These are phyloP conservation scores for Caenorhabditis elegans DNA, from an alignment of 1,140 invertebrate species.

Conservation along the genomic window WBcel235 BX284604.4:12006501-12007000, in stretches of 20 bases:
- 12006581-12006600: too few species aligned
- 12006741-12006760: not conserved
- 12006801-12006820: conserved; percentile 30
- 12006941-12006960: conserved; percentile 57
- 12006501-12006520: too few species aligned
- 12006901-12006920: conserved; percentile 40
- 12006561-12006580: too few species aligned
- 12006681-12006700: conserved; percentile 43
- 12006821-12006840: conserved; percentile 3
- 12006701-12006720: not conserved
- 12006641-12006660: conserved; percentile 63
- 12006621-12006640: conserved; percentile 63
- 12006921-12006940: conserved; percentile 58
- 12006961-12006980: conserved; percentile 40
- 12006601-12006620: conserved; percentile 57
- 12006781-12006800: not conserved
- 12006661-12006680: conserved; percentile 57
- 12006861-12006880: conserved; percentile 7
- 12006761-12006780: too few species aligned
- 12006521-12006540: too few species aligned
- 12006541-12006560: too few species aligned
- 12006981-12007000: not conserved
- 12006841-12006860: conserved; percentile 1
- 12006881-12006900: not conserved
- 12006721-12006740: not conserved